Percentiles rank a stretch among this genome's conserved stretches.
phyloP scores from a whole-genome alignment of 2,888 invertebrate genomes.

The Theristus sp. region DNA sequence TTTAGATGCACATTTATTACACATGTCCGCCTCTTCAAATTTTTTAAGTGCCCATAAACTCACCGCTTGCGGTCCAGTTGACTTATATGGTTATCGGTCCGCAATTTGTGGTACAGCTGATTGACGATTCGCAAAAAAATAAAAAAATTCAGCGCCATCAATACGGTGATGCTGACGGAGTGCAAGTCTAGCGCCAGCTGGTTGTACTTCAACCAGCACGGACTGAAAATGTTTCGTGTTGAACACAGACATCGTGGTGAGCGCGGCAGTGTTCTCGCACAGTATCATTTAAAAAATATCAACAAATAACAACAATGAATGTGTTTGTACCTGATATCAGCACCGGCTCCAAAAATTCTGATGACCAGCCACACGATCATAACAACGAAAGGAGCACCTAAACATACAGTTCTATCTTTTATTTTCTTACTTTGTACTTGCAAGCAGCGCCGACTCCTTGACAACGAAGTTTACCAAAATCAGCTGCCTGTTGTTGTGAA shows the following conservation, averaged over 20 bases:
- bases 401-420: not conserved
- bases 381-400: not conserved
- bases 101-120: not conserved
- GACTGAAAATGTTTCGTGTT: not conserved
- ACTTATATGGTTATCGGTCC: not conserved
- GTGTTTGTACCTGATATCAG: too few relatives aligned
- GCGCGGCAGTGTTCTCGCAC: not conserved
- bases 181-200: not conserved
- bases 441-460: too few relatives aligned
- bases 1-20: too few relatives aligned
- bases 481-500: too few relatives aligned
- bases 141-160: not conserved
- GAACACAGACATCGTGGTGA: not conserved
- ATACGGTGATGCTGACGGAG: not conserved
- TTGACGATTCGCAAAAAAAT: not conserved
- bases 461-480: too few relatives aligned
- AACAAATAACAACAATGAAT: not conserved
- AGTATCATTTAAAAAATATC: too few relatives aligned
- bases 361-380: not conserved
- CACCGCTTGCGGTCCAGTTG: not conserved
- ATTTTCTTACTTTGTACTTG: too few relatives aligned
- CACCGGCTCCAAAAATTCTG: too few relatives aligned
- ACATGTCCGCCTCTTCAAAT: too few relatives aligned
- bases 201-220: not conserved
- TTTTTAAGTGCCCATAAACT: too few relatives aligned